Evolutionary conservation across 1,140 invertebrate genomes (phyloP), one percentile per base, ranked within the genome.

Genomic region (Lordiphosa clarofinis): DNA sequence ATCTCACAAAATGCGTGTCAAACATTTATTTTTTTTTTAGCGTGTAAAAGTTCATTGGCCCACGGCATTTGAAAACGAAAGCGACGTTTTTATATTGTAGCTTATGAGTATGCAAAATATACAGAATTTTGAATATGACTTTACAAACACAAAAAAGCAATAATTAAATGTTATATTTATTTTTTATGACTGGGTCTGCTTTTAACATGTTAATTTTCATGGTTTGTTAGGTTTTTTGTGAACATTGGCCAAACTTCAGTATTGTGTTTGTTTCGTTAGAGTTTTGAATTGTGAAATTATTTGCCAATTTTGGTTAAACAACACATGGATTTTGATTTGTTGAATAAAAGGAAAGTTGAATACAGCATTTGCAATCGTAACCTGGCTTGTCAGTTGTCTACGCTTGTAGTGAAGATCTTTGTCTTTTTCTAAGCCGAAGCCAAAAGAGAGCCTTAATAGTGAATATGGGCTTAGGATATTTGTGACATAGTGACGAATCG

Each of bases 41-140:
- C 48, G 31, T 5, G 11, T 5, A n/a, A 12, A 78, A 67, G 76
- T 67, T 81, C 71, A 76, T 68, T 60, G 69, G 39, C 69, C 64
- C 24, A n/a, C 13, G 15, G 21, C 42, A 64, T 63, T 48, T 59
- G 78, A 81, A 81, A 79, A 79, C 61, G 72, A 84, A 81, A 81
- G 76, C 78, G 63, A 56, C 39, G 39, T 15, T 28, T 28, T 28
- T 28, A 56, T 57, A 72, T 81, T 62, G 39, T 62, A 33, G 33
- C 9, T 56, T 47, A 55, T 52, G 33, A 40, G 52, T 39, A 81
- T 74, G 60, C 49, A 59, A 65, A 79, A 62, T 54, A 75, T 57
- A 19, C 56, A 72, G 61, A 75, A 72, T 75, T 72, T 53, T 46
- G 60, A 63, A 48, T 63, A 54, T 48, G 60, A 56, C 4, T 24